Percentiles rank a stretch among this genome's conserved stretches.
phyloP scores from a whole-genome alignment of 2,113 vertebrate genomes.

The Dermatemys mawii region DNA sequence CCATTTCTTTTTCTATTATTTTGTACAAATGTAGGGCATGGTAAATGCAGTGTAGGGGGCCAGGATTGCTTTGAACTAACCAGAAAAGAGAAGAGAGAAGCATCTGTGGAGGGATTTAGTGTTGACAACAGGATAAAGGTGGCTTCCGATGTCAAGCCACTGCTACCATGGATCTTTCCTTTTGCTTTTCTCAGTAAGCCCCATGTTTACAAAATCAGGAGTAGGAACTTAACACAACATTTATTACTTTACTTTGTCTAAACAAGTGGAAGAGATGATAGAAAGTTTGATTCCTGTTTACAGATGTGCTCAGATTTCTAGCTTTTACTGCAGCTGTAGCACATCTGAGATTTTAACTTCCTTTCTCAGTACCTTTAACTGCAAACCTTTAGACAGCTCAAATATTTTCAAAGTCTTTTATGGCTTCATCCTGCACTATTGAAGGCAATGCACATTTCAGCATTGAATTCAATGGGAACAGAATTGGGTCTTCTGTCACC shows the following conservation, averaged over 20 bases:
- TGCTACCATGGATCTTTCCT: not conserved
- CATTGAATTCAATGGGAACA: not conserved
- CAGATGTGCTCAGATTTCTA: not conserved
- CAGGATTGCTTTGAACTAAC: not conserved
- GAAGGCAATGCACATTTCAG: not conserved
- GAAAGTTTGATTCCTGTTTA: rapidly evolving
- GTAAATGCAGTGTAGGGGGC: rapidly evolving
- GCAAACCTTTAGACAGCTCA: not conserved
- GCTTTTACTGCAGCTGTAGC: not conserved
- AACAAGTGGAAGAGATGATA: not conserved
- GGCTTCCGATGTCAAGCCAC: not conserved
- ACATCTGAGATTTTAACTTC: not conserved
- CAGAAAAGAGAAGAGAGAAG: not conserved
- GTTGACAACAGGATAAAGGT: rapidly evolving
- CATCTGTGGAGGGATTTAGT: not conserved
- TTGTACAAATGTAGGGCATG: rapidly evolving
- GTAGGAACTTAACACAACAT: rapidly evolving
- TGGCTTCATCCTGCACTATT: not conserved
- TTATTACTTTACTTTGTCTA: not conserved
- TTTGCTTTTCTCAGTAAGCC: not conserved
- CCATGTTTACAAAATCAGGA: not conserved
- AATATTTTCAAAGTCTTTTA: not conserved
- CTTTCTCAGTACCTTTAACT: not conserved
- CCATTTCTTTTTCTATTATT: not conserved
- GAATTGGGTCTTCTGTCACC: not conserved